These are phyloP conservation scores for Pseudocheirus occidentalis DNA, from an alignment of 2,797 vertebrate species.

Conservation along the genomic window DNA sequence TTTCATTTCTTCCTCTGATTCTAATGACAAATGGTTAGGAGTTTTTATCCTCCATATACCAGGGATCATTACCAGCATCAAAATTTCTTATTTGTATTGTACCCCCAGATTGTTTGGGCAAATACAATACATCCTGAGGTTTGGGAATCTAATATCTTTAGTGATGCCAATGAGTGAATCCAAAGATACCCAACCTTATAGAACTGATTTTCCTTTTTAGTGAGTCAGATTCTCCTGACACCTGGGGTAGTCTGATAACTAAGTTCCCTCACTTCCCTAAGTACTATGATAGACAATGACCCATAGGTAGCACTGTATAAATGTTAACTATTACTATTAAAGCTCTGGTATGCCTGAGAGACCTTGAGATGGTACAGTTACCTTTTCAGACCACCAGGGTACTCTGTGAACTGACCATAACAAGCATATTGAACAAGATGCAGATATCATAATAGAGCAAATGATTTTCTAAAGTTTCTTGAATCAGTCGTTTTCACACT, in stretches of 20 bases:
- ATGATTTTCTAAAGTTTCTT: neutral
- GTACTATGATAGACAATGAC: neutral
- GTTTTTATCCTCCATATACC: constrained; percentile 42
- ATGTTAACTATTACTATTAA: neutral
- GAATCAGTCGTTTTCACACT: neutral
- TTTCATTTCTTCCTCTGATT: constrained; percentile 24
- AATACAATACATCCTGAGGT: neutral
- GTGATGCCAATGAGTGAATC: neutral
- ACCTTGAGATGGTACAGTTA: neutral
- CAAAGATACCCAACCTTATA: neutral
- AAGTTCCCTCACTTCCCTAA: neutral
- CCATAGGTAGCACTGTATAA: neutral
- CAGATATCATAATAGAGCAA: neutral
- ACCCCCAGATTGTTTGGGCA: neutral
- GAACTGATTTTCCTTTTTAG: neutral
- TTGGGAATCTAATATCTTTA: neutral
- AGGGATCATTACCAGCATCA: neutral
- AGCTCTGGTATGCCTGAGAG: neutral
- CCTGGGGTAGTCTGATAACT: neutral
- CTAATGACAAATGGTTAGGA: constrained; percentile 45
- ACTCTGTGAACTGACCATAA: neutral
- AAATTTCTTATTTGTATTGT: neutral
- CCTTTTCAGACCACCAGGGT: neutral
- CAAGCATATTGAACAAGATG: neutral
- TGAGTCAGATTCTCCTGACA: neutral